A percentile compares a stretch with the other conserved stretches of the same genome.
These are phyloP conservation scores for Archocentrus centrarchus DNA, from an alignment of 2,113 vertebrate genomes.

Conservation along the genomic window DNA sequence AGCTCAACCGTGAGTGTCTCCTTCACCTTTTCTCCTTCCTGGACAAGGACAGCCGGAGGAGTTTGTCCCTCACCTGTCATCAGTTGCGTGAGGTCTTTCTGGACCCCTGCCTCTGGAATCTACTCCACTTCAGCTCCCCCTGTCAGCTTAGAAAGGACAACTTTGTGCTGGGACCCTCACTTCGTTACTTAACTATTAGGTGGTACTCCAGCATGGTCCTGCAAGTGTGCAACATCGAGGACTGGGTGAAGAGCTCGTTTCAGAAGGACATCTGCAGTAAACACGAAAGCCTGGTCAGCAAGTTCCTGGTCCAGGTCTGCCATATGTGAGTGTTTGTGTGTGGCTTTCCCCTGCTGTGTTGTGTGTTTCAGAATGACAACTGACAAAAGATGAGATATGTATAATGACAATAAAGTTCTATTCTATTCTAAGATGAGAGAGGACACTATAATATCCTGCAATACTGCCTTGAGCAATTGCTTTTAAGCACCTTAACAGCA, in stretches of 20 bases:
- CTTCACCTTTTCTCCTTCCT: constrained; percentile 94
- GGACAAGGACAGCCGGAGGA: constrained; percentile 89
- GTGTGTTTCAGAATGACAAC: neutral
- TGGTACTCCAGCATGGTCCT: constrained; percentile 94
- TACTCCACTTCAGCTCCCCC: constrained; percentile 87
- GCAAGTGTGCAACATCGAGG: constrained; percentile 91
- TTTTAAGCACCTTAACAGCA: constrained; percentile 8
- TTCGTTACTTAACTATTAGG: constrained; percentile 87
- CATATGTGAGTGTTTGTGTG: constrained; percentile 84
- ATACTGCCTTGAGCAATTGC: neutral
- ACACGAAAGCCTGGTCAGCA: constrained; percentile 86
- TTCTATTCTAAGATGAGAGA: neutral
- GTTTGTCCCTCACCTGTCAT: constrained; percentile 85
- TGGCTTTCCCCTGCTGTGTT: constrained; percentile 20
- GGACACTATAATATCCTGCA: neutral
- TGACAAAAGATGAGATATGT: neutral
- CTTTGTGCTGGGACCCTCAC: constrained; percentile 87
- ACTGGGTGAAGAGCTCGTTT: constrained; percentile 90
- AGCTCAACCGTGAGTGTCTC: constrained; percentile 91
- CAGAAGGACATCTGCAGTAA: constrained; percentile 91
- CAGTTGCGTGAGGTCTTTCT: constrained; percentile 84
- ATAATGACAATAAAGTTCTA: too few species aligned
- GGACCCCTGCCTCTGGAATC: constrained; percentile 88
- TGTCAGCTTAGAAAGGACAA: constrained; percentile 87
- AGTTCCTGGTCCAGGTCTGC: constrained; percentile 86